A percentile compares a stretch with the other conserved stretches of the same genome.
Evolutionary conservation across 2,797 vertebrate species (phyloP).

Genomic region (Sebastes alutus): DNA sequence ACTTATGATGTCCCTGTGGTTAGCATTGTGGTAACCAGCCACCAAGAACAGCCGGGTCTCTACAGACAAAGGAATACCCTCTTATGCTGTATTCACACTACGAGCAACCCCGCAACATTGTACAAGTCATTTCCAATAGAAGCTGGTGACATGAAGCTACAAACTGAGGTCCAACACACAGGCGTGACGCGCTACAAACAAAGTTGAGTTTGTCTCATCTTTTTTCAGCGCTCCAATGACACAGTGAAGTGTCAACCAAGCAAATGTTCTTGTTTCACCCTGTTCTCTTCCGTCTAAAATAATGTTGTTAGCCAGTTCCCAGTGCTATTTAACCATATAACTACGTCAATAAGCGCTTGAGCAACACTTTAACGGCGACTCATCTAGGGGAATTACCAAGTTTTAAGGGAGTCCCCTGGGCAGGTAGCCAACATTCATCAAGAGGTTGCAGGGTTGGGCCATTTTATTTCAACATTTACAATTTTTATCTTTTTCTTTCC

Average conservation of each 20-base stretch:
- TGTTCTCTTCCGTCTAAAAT: neutral
- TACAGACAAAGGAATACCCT: neutral
- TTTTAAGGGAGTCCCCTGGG: too few relatives aligned
- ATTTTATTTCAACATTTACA: too few relatives aligned
- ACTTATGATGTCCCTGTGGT: conserved; percentile 39
- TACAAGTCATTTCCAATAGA: too few relatives aligned
- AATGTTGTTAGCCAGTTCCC: neutral
- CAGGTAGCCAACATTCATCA: too few relatives aligned
- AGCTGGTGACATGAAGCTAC: too few relatives aligned
- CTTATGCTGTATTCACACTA: neutral
- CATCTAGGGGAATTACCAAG: neutral
- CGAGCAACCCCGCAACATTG: neutral
- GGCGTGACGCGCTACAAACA: too few relatives aligned
- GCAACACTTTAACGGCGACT: neutral
- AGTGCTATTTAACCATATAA: neutral
- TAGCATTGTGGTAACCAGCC: neutral
- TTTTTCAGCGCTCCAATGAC: neutral
- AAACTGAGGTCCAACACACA: too few relatives aligned
- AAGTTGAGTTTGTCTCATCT: too few relatives aligned
- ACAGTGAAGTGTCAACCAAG: neutral
- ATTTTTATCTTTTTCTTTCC: neutral
- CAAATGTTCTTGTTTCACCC: neutral
- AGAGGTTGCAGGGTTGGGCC: too few relatives aligned
- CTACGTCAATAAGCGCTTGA: neutral
- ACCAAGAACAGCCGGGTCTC: neutral